Base-by-base conservation (phyloP, 1,140 invertebrate genomes). In the Drosophila elegans region DNA sequence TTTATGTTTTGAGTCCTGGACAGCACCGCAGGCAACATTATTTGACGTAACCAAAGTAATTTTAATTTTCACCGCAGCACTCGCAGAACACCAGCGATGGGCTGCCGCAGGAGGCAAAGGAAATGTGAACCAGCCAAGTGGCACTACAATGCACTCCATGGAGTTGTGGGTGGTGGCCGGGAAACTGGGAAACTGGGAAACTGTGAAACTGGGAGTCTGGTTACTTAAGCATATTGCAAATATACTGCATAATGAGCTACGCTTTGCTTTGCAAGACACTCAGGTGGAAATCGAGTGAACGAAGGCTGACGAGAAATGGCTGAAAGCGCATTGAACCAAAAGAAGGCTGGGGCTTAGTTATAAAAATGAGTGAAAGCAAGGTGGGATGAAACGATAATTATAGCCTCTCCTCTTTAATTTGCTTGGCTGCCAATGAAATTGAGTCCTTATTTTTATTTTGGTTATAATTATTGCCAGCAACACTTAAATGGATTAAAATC, bases 31-130 rank as follows among this genome's bases (percentile, higher is more conserved):
- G 83, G 82, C 82, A 79, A 86, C 82, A 83, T 88, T 88, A 88
- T 86, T 88, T 88, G 78, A 86, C 74, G 79, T 86, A 88, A 86
- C 82, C 82, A 88, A 86, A 86, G 83, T 88, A 88, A 86, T 86
- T 86, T 86, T 88, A 86, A 86, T 86, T 85, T 86, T 86, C 83
- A 82, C 74, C 78, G 69, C 78, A 81, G 63, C 64, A 74, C 78
- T 81, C 64, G 63, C 59, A 62, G 62, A 61, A 60, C 57, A 75
- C 55, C 53, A 57, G 13, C 39, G 51, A 7, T 27, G 48, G 34
- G 9, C 42, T 7, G 25, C 39, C 16, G 36, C 38, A 41, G 54
- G 36, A 36, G 48, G 44, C 29, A 11, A 55, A 53, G 34, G 48
- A 44, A 55, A 51, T 55, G 42, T 1, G 27, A 44, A 25, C 41